These are phyloP conservation scores for Zaprionus africanus DNA, from an alignment of 1,140 invertebrate genomes.

Conservation along the genomic window DNA sequence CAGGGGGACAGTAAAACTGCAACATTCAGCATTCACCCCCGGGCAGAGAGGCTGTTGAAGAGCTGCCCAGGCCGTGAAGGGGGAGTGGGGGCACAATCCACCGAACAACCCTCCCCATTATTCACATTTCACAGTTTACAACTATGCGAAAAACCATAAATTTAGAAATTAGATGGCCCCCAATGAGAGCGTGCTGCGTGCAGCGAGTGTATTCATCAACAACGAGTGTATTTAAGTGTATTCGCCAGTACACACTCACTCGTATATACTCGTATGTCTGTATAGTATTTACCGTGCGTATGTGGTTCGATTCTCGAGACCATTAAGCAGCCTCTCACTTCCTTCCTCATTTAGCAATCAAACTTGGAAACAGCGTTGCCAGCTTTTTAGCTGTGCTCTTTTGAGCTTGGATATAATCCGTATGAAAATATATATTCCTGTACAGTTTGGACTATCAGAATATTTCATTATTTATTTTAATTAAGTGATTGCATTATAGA, in stretches of 20 bases:
- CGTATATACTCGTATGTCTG: background rate
- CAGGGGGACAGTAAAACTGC: slow-evolving; percentile 71
- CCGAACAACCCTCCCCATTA: slow-evolving; percentile 53
- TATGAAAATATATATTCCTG: background rate
- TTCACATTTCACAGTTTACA: slow-evolving; percentile 81
- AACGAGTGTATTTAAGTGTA: background rate
- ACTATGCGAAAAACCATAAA: slow-evolving; percentile 83
- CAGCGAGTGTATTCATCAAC: background rate
- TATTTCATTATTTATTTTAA: background rate
- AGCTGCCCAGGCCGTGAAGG: background rate
- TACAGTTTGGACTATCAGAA: background rate
- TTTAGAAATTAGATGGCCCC: slow-evolving; percentile 73
- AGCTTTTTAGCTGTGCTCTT: background rate
- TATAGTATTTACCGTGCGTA: background rate
- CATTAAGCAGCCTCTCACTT: background rate
- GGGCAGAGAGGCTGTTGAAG: background rate
- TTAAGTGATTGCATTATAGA: background rate
- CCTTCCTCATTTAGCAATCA: slow-evolving; percentile 39
- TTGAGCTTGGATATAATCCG: no score
- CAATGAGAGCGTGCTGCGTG: slow-evolving; percentile 21
- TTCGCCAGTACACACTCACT: background rate
- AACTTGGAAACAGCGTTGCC: background rate
- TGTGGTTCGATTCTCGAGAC: background rate
- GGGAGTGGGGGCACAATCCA: slow-evolving; percentile 15
- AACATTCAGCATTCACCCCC: slow-evolving; percentile 59